Evolutionary conservation across 2,888 invertebrate genomes (phyloP).

Genomic region (Yponomeuta sedellus): DNA sequence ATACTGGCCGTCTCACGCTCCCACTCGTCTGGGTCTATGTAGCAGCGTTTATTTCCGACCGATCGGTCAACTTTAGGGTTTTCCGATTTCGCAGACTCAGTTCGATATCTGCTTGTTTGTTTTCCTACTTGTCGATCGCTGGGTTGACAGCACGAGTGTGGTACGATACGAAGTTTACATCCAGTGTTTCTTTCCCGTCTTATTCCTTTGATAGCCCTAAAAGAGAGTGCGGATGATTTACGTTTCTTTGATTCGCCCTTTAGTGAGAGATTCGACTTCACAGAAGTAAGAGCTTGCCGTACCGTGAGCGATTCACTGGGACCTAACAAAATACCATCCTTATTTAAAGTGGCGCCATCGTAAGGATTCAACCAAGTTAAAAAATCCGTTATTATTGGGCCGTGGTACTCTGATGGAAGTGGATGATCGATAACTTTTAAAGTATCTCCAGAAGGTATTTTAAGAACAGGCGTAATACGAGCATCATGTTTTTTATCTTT

Average conservation of each 20-base stretch:
- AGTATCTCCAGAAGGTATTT: constrained; percentile 44
- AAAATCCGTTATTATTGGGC: constrained; percentile 82
- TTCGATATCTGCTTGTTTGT: constrained; percentile 45
- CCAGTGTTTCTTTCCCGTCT: constrained; percentile 65
- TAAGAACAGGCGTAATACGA: constrained; percentile 45
- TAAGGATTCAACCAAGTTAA: constrained; percentile 80
- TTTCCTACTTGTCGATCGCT: constrained; percentile 34
- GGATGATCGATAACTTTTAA: constrained; percentile 43
- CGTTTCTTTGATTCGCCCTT: constrained; percentile 64
- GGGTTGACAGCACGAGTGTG: constrained; percentile 62
- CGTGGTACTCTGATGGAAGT: constrained; percentile 71
- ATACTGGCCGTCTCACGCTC: constrained; percentile 70
- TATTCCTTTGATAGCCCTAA: constrained; percentile 60
- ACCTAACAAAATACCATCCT: constrained; percentile 52
- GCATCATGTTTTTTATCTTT: constrained; percentile 58
- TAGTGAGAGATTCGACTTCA: constrained; percentile 57
- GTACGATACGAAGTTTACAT: constrained; percentile 54
- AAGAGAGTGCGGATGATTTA: constrained; percentile 69
- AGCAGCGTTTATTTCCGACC: constrained; percentile 73
- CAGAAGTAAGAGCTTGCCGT: constrained; percentile 67
- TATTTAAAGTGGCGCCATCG: constrained; percentile 53
- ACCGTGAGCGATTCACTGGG: constrained; percentile 57
- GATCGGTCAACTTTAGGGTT: constrained; percentile 62
- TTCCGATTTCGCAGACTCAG: constrained; percentile 60
- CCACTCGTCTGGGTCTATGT: constrained; percentile 71